Evolutionary conservation across 2,797 vertebrate species (phyloP).

Genomic region (Typhlichthys eigenmanni): DNA sequence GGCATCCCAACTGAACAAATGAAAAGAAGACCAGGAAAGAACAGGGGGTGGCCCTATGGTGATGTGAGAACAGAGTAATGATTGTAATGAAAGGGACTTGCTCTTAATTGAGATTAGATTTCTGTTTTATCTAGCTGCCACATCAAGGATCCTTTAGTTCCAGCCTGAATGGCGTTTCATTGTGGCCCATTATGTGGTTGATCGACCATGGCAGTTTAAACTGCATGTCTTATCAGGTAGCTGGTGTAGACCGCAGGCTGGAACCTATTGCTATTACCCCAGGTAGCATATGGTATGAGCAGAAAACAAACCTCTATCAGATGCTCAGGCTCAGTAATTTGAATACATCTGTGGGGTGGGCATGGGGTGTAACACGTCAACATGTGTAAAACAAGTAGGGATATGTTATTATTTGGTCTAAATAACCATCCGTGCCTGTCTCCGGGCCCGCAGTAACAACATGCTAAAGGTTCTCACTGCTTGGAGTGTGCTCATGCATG

Average conservation of each 20-base stretch:
- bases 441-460: neutral
- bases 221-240: constrained; percentile 66
- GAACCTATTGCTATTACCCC: constrained; percentile 33
- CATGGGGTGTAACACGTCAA: neutral
- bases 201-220: constrained; percentile 75
- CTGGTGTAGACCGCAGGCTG: constrained; percentile 44
- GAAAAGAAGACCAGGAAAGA: constrained; percentile 1
- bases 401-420: constrained; percentile 3
- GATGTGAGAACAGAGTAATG: constrained; percentile 45
- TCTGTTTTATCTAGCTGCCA: constrained; percentile 72
- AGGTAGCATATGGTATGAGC: constrained; percentile 14
- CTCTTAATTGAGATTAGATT: constrained; percentile 77
- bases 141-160: constrained; percentile 75
- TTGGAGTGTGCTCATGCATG: neutral
- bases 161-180: constrained; percentile 69
- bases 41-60: constrained; percentile 24
- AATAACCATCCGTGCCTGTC: neutral
- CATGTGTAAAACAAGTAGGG: neutral
- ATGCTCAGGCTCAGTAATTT: too few species aligned
- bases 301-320: constrained; percentile 9
- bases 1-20: neutral
- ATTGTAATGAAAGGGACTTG: constrained; percentile 60
- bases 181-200: constrained; percentile 71
- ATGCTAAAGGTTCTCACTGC: neutral
- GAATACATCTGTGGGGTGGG: neutral